Percentiles rank a stretch among this genome's conserved stretches.
Evolutionary conservation across 2,888 invertebrate genomes (phyloP).

Genomic region (Drepanosiphum platanoidis): DNA sequence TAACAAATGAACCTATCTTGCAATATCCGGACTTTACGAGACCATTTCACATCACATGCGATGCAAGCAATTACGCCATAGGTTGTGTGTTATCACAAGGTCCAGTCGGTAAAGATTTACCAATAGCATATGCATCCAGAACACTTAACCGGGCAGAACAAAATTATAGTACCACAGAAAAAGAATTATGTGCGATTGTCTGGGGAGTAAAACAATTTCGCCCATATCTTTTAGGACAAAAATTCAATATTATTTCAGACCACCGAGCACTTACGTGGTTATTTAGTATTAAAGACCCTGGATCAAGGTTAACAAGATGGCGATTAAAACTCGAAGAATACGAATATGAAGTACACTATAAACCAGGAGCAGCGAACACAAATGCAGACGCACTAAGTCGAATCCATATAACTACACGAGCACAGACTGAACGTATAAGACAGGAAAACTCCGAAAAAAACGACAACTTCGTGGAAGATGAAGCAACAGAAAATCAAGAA

Average conservation of each 20-base stretch:
- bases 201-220: constrained; percentile 65
- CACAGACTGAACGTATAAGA: too few species aligned
- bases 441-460: background rate
- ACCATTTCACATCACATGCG: constrained; percentile 64
- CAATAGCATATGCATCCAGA: constrained; percentile 66
- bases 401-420: constrained; percentile 2
- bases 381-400: constrained; percentile 53
- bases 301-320: constrained; percentile 43
- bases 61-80: constrained; percentile 65
- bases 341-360: constrained; percentile 49
- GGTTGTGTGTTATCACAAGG: constrained; percentile 65
- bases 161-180: constrained; percentile 65
- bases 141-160: constrained; percentile 65
- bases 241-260: constrained; percentile 64
- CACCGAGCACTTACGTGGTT: constrained; percentile 51
- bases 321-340: constrained; percentile 48
- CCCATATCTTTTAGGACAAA: constrained; percentile 64
- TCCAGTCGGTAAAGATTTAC: constrained; percentile 64
- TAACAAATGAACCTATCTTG: constrained; percentile 39
- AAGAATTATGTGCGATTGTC: constrained; percentile 66
- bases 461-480: background rate
- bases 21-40: constrained; percentile 62
- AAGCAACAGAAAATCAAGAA: background rate
- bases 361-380: background rate
- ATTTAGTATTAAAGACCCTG: constrained; percentile 53